Conservation (phyloP, 2,113 vertebrate genomes). For the Hystrix brachyura region DNA sequence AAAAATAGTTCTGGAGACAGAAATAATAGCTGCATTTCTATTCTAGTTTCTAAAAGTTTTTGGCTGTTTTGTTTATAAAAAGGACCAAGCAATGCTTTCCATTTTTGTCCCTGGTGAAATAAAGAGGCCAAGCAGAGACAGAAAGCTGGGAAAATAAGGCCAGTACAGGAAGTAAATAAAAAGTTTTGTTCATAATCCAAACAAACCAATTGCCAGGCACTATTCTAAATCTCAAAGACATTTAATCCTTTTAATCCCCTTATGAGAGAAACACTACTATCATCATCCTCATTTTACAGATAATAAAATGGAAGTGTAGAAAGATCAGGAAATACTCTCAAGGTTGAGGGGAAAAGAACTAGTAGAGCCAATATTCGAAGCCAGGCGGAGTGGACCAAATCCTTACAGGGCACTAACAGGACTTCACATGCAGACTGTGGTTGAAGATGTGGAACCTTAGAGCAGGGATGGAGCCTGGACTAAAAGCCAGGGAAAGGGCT, state of each 20-base stretch:
- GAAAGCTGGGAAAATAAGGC: not conserved
- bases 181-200: not conserved
- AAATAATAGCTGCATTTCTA: conserved; percentile 13
- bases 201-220: not conserved
- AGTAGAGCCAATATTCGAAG: not conserved
- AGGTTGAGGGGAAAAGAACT: not conserved
- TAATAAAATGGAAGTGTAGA: not conserved
- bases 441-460: not conserved
- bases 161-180: conserved; percentile 40
- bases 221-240: not conserved
- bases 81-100: not conserved
- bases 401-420: accelerated
- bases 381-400: not conserved
- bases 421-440: not conserved
- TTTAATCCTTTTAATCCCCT: not conserved
- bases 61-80: conserved; percentile 10
- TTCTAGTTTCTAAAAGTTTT: conserved; percentile 40
- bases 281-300: not conserved
- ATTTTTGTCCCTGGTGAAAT: conserved; percentile 14
- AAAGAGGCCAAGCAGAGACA: not conserved
- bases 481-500: not conserved
- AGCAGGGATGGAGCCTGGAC: not conserved
- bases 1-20: conserved; percentile 6
- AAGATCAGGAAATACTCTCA: not conserved
- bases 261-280: not conserved